These are phyloP conservation scores for Erpobdella octoculata DNA, from an alignment of 2,888 invertebrate species.

Conservation along the genomic window DNA sequence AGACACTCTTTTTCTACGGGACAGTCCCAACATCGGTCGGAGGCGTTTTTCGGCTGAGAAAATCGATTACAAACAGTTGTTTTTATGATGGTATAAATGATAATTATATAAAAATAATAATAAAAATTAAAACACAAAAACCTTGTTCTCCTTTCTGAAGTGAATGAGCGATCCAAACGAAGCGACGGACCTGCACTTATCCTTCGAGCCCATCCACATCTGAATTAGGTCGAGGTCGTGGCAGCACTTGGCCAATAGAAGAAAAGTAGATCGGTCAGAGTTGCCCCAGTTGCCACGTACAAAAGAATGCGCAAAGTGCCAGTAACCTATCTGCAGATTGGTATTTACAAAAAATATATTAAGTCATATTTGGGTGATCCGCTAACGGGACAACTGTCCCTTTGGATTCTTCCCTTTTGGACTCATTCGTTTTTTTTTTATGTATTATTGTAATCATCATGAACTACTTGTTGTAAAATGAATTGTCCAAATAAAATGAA, in stretches of 20 bases:
- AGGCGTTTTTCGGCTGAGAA: slow-evolving; percentile 48
- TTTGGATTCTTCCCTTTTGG: not conserved
- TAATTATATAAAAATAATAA: too few relatives aligned
- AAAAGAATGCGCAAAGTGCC: slow-evolving; percentile 54
- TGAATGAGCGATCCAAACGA: slow-evolving; percentile 50
- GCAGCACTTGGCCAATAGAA: slow-evolving; percentile 53
- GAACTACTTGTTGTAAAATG: not conserved
- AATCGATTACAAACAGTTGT: too few relatives aligned
- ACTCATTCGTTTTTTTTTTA: not conserved
- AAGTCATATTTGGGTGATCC: not conserved
- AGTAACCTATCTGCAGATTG: slow-evolving; percentile 42
- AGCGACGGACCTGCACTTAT: slow-evolving; percentile 44
- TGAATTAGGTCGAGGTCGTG: slow-evolving; percentile 54
- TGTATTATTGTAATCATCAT: not conserved
- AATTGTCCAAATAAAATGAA: not conserved
- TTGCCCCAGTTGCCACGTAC: slow-evolving; percentile 54
- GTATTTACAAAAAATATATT: slow-evolving; percentile 6
- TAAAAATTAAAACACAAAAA: too few relatives aligned
- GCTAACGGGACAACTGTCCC: not conserved
- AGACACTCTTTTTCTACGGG: slow-evolving; percentile 50
- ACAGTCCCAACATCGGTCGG: slow-evolving; percentile 51
- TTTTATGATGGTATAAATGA: too few relatives aligned
- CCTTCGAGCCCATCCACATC: slow-evolving; percentile 48
- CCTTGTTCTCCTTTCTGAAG: slow-evolving; percentile 49
- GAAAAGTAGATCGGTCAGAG: slow-evolving; percentile 47